Conservation (phyloP, 2,888 invertebrate species). For the Cephus runcator region DNA sequence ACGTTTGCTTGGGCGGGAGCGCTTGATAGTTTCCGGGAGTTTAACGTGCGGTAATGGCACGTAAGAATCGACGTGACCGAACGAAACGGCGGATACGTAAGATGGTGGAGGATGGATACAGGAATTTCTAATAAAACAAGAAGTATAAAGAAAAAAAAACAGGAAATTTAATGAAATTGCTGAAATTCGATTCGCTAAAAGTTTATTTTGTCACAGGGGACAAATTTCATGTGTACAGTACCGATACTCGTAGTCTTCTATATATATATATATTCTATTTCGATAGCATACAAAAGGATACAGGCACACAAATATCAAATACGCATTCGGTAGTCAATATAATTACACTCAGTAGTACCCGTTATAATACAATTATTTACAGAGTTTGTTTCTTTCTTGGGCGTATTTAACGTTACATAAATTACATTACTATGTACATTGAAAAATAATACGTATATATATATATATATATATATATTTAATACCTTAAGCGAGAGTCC, state of each 20-base stretch:
- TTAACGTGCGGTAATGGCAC: neutral
- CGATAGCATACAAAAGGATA: conserved; percentile 64
- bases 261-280: conserved; percentile 34
- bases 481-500: conserved; percentile 16
- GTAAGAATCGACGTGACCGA: neutral
- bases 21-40: neutral
- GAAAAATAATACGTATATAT: conserved; percentile 33
- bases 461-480: conserved; percentile 22
- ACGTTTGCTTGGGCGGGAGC: neutral
- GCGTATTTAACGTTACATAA: conserved; percentile 48
- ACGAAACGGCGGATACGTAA: neutral
- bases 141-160: neutral
- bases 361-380: conserved; percentile 54
- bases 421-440: conserved; percentile 58
- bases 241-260: conserved; percentile 42
- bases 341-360: conserved; percentile 60
- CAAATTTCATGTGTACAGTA: conserved; percentile 52
- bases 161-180: neutral
- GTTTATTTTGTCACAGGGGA: conserved; percentile 58
- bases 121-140: conserved; percentile 17
- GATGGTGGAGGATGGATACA: neutral
- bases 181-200: conserved; percentile 56
- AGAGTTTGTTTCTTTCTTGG: conserved; percentile 24
- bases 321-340: conserved; percentile 58
- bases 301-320: conserved; percentile 66